Base-by-base conservation (phyloP, 1,140 invertebrate genomes). In the Steinernema khuongi region DNA sequence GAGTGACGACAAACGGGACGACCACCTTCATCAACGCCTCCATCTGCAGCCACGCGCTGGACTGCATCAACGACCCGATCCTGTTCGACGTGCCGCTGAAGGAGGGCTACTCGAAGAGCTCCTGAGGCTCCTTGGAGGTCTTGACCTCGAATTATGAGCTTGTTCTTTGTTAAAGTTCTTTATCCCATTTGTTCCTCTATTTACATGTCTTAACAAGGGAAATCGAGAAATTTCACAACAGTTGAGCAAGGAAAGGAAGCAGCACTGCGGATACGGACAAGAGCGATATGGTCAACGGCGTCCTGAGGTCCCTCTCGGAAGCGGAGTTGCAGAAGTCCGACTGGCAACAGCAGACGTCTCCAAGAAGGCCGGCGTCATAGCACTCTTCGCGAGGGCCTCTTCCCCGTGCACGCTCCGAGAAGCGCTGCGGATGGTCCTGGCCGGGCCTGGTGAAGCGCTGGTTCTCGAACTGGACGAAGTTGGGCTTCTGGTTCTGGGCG, bases 1-100 rank as follows among this genome's bases (percentile, higher is more conserved):
- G 72, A 31, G 72, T 67, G 19, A 79, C 90, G 30, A 91, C 91
- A 50, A 92, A 93, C 88, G 22, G 22, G 4, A 22, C 11, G 22
- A 60, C 50, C 50, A 17, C 22, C 7, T 60, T 60, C 50, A 26
- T 60, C 4, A 60, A 60, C 22, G 50, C 50, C 4, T 60, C 50
- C 14, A 60, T 60, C 50, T 60, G 50, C 19, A 60, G 50, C 19
- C 50, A 60, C 50, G 50, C 50, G 11, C 22, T 60, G 7, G 50
- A 60, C 7, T 60, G 50, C 22, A 60, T 60, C 50, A 60, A 60
- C 50, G 50, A 60, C 26, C 14, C 50, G 22, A 22, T 60, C 4
- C 50, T 60, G 4, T 60, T 60, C 22, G 50, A 60, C 19, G 50
- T 60, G 14, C 50, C 50, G 50, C 50, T 17, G 14, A 60, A 60